Evolutionary conservation across 1,140 invertebrate species (phyloP).

Genomic region (Drosophila takahashii): DNA sequence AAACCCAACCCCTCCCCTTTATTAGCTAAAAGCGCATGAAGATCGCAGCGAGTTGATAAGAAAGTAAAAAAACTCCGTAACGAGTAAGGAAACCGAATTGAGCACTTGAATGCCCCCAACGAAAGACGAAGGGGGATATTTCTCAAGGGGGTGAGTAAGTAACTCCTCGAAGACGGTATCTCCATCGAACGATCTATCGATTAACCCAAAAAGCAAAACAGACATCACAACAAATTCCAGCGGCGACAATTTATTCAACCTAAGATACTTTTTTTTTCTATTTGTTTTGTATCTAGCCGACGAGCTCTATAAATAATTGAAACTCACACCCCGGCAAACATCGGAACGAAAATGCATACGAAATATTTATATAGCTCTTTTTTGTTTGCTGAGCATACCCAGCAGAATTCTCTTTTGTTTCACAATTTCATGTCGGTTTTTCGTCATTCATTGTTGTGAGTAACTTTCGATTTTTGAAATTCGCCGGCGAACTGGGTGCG

Average conservation of each 20-base stretch:
- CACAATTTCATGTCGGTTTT: neutral
- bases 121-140: neutral
- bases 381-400: constrained; percentile 1
- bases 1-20: constrained; percentile 26
- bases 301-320: constrained; percentile 60
- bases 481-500: neutral
- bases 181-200: constrained; percentile 46
- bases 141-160: neutral
- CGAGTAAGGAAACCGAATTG: constrained; percentile 45
- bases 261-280: neutral
- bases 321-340: constrained; percentile 1
- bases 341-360: neutral
- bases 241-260: constrained; percentile 18
- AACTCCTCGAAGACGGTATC: constrained; percentile 47
- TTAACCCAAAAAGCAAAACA: constrained; percentile 33
- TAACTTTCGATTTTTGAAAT: constrained; percentile 11
- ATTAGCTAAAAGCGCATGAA: constrained; percentile 82
- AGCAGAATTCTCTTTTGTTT: constrained; percentile 1
- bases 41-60: constrained; percentile 63
- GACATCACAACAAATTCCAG: constrained; percentile 5
- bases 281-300: neutral
- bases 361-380: constrained; percentile 57
- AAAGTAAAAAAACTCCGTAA: constrained; percentile 28
- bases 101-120: constrained; percentile 70
- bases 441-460: constrained; percentile 1